Percentiles rank a stretch among this genome's conserved stretches.
These are phyloP conservation scores for Coelopa frigida DNA, from an alignment of 1,140 invertebrate species.

Conservation along the genomic window DNA sequence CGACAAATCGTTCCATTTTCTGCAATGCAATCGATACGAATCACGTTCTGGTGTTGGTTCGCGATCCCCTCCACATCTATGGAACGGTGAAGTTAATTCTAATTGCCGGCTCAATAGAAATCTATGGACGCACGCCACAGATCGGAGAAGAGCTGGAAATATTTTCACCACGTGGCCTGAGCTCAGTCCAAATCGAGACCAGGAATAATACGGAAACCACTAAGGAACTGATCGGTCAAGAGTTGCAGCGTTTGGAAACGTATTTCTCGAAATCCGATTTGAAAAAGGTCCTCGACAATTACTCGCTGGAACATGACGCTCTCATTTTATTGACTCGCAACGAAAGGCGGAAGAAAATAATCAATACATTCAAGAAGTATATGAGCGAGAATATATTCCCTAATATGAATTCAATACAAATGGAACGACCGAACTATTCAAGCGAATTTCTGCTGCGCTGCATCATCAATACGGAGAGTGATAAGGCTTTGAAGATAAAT, in stretches of 20 bases:
- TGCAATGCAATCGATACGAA: conserved; percentile 15
- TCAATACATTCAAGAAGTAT: conserved; percentile 25
- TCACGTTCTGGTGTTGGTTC: conserved; percentile 14
- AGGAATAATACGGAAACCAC: conserved; percentile 10
- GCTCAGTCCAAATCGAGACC: conserved; percentile 40
- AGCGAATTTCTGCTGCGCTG: conserved; percentile 34
- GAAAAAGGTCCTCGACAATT: conserved; percentile 19
- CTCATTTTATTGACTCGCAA: conserved; percentile 34
- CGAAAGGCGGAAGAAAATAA: conserved; percentile 14
- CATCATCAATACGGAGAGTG: conserved; percentile 20
- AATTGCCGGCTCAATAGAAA: conserved; percentile 39
- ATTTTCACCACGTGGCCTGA: conserved; percentile 49
- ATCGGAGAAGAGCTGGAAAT: conserved; percentile 27
- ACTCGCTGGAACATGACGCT: conserved; percentile 23
- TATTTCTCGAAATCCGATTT: conserved; percentile 24
- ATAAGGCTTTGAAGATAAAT: conserved; percentile 27
- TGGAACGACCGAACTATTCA: conserved; percentile 21
- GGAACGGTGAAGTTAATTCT: conserved; percentile 44
- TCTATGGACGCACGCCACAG: conserved; percentile 36
- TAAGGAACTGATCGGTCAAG: conserved; percentile 24
- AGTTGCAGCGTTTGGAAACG: conserved; percentile 17
- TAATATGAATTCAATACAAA: conserved; percentile 20
- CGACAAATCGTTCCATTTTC: conserved; percentile 15
- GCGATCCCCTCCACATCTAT: conserved; percentile 31
- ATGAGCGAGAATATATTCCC: conserved; percentile 47